Base-by-base conservation (phyloP, 2,888 invertebrate species). In the Coronaproctus castanopsis region DNA sequence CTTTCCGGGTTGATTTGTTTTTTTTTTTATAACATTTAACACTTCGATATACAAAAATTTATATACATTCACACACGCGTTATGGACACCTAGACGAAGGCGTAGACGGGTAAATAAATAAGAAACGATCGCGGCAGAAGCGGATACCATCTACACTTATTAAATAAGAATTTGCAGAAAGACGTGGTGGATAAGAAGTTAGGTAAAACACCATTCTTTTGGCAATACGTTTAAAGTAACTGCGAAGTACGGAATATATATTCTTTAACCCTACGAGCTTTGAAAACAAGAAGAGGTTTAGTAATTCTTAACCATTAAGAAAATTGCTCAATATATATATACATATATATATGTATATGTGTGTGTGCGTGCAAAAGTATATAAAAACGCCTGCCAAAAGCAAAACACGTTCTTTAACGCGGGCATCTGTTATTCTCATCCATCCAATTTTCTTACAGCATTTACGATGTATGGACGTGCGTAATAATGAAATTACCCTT, bases 1-100 rank as follows among this genome's bases (percentile, higher is more conserved):
- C n/a, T n/a, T 51, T 57, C 18, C 51, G 52, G 50, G 57, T 23
- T 57, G 51, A 57, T 23, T 53, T 57, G 24, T 52, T 51, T 57
- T 57, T 57, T 51, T 52, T 57, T n/a, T n/a, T 51, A n/a, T n/a
- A n/a, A n/a, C n/a, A n/a, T n/a, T n/a, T n/a, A n/a, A n/a, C n/a
- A n/a, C n/a, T n/a, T n/a, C n/a, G n/a, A n/a, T n/a, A n/a, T n/a
- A n/a, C n/a, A n/a, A n/a, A n/a, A n/a, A n/a, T n/a, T n/a, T n/a
- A n/a, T n/a, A n/a, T n/a, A n/a, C n/a, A n/a, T n/a, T n/a, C n/a
- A n/a, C n/a, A n/a, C n/a, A n/a, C n/a, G n/a, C n/a, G n/a, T n/a
- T n/a, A n/a, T n/a, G n/a, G n/a, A 52, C n/a, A n/a, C 5, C n/a
- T 10, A 52, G 5, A 55, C n/a, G 24, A 55, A 24, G 8, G 19